These are phyloP conservation scores for Plebejus argus DNA, from an alignment of 2,888 invertebrate genomes.

Conservation along the genomic window DNA sequence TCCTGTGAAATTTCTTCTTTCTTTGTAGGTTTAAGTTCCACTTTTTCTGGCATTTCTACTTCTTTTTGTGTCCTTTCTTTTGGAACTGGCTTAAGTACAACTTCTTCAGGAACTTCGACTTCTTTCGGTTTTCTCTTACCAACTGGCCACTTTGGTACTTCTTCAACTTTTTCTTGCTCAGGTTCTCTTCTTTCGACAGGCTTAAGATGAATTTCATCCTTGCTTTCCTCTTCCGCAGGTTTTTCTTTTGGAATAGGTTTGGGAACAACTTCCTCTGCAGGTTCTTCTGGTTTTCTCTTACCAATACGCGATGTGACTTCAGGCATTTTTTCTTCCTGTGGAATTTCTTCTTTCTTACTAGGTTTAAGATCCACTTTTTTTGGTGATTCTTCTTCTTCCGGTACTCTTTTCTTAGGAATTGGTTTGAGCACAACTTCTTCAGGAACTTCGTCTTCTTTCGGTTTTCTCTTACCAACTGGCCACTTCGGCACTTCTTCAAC, in stretches of 20 bases:
- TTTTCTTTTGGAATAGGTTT: constrained; percentile 63
- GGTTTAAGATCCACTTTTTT: not conserved
- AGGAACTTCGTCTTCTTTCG: not conserved
- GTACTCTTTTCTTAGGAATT: constrained; percentile 40
- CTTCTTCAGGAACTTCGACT: constrained; percentile 55
- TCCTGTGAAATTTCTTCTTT: not conserved
- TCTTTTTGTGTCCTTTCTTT: constrained; percentile 46
- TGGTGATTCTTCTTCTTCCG: not conserved
- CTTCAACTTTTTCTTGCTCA: constrained; percentile 48
- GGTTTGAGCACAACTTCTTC: not conserved
- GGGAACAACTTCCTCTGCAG: constrained; percentile 61
- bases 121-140: constrained; percentile 56
- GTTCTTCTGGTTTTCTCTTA: constrained; percentile 53
- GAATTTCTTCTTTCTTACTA: constrained; percentile 48
- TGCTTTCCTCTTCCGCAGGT: constrained; percentile 52
- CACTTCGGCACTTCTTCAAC: constrained; percentile 49
- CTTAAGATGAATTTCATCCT: constrained; percentile 46
- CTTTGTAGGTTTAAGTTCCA: constrained; percentile 49
- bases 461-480: constrained; percentile 44
- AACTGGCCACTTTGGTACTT: constrained; percentile 57
- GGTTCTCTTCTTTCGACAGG: constrained; percentile 46
- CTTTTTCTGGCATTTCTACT: constrained; percentile 53
- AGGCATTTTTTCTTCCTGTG: constrained; percentile 49
- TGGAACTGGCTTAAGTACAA: constrained; percentile 68
- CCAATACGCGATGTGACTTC: constrained; percentile 51